Evolutionary conservation across 2,113 vertebrate species (phyloP).

Genomic region (Pachycephala philippinensis): DNA sequence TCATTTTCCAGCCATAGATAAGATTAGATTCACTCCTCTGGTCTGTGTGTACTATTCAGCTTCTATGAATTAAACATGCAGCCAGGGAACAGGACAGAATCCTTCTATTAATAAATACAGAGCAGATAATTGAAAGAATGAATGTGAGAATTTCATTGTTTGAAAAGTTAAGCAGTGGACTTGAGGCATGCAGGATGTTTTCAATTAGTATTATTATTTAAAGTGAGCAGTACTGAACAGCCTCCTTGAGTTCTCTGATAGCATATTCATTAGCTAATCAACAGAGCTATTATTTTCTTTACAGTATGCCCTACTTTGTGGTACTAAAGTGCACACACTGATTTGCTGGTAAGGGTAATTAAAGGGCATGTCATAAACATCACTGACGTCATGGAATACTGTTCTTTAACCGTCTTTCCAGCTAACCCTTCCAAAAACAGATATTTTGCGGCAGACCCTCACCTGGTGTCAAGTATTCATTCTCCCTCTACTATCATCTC

Average conservation of each 20-base stretch:
- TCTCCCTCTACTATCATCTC: neutral
- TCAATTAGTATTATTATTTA: neutral
- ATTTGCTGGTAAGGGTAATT: conserved; percentile 38
- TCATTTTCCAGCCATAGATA: neutral
- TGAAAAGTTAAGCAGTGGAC: neutral
- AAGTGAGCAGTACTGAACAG: neutral
- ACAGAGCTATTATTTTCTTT: conserved; percentile 16
- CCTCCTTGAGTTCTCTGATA: neutral
- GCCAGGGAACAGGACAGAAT: neutral
- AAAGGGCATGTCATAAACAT: conserved; percentile 39
- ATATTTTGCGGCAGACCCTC: neutral
- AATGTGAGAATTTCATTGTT: neutral
- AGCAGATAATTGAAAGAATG: neutral
- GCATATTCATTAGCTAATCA: conserved; percentile 25
- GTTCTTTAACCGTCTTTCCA: conserved; percentile 10
- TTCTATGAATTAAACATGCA: neutral
- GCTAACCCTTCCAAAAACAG: conserved; percentile 13
- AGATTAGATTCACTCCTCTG: neutral
- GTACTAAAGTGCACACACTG: conserved; percentile 35
- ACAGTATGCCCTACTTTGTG: neutral
- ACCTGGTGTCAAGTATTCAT: neutral
- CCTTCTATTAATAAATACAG: neutral
- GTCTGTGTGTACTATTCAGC: neutral
- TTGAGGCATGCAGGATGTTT: neutral
- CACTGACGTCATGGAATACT: conserved; percentile 40